Evolutionary conservation across 2,888 invertebrate species (phyloP), one percentile per base, ranked within the genome.

Genomic region (Drosophila hamatofila): DNA sequence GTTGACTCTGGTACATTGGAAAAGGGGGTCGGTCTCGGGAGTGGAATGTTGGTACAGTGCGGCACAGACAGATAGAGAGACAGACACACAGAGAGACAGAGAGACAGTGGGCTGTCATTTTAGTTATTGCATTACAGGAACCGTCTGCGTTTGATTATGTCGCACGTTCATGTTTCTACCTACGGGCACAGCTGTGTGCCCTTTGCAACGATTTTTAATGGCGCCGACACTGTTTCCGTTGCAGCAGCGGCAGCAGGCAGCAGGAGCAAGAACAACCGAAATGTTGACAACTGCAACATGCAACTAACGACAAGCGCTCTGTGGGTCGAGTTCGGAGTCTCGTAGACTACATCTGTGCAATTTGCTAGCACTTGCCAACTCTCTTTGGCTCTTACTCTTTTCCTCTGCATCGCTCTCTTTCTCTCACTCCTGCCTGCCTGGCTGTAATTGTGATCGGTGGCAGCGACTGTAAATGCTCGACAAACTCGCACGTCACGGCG

Each of bases 71-170:
- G 78, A 18, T 12, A 27, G 27, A 11, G 1, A 16, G 33, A 6
- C 51, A 7, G 21, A 14, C 12, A n/a, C 30, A 51, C 8, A 23
- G 51, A 2, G 21, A 9, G 35, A 7, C 52, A 2, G 56, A 68
- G 46, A 48, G 62, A 61, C 76, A 55, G 82, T 69, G 68, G 66
- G 75, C 72, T 85, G 88, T 85, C 85, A 84, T 84, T 85, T 89
- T 82, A 84, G 89, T 87, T 88, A 87, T 85, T 85, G 86, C 80
- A 75, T 89, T 85, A 80, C 86, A 76, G 75, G 75, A 67, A 72
- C 59, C 56, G 79, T 76, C 85, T 89, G 89, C 81, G 75, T 87
- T 88, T 88, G 85, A 86, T 89, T 89, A 78, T 89, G 88, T 78
- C 71, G 74, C 82, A 75, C 70, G 69, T 75, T 67, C 80, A 69